Evolutionary conservation across 2,888 invertebrate species (phyloP).

Genomic region (Drosophila austrosaltans): DNA sequence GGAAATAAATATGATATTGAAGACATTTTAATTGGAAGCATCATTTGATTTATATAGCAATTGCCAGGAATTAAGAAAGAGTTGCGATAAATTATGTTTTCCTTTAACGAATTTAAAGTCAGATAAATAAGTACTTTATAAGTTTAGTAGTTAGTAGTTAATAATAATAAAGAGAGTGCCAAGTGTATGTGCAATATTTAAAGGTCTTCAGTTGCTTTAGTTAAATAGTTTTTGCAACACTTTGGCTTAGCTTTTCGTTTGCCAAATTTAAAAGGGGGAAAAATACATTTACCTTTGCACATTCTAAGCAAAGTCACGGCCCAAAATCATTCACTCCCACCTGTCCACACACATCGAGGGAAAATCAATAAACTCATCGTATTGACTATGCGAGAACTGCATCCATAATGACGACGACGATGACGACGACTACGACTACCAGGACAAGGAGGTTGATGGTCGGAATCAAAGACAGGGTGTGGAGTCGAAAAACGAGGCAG

Average conservation of each 20-base stretch:
- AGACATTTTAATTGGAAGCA: slow-evolving; percentile 3
- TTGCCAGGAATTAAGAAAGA: neutral
- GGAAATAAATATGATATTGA: slow-evolving; percentile 1
- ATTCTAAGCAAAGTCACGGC: slow-evolving; percentile 2
- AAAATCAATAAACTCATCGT: slow-evolving; percentile 13
- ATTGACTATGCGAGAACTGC: slow-evolving; percentile 12
- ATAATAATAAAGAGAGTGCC: neutral
- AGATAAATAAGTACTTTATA: too few species aligned
- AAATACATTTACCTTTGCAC: neutral
- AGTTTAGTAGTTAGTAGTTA: neutral
- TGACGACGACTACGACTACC: neutral
- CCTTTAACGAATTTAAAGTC: too few species aligned
- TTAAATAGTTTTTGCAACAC: neutral
- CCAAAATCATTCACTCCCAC: slow-evolving; percentile 3
- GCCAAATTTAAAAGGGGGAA: neutral
- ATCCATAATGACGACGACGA: slow-evolving; percentile 9
- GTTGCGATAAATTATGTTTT: too few species aligned
- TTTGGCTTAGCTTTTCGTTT: neutral
- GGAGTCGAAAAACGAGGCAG: slow-evolving; percentile 7
- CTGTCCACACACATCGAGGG: slow-evolving; percentile 2
- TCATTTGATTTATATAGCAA: neutral
- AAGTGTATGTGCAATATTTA: neutral
- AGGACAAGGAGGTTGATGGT: neutral
- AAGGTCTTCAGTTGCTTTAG: neutral
- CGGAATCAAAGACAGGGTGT: neutral